Evolutionary conservation across 2,113 vertebrate species (phyloP).

Genomic region (Saimiri boliviensis): DNA sequence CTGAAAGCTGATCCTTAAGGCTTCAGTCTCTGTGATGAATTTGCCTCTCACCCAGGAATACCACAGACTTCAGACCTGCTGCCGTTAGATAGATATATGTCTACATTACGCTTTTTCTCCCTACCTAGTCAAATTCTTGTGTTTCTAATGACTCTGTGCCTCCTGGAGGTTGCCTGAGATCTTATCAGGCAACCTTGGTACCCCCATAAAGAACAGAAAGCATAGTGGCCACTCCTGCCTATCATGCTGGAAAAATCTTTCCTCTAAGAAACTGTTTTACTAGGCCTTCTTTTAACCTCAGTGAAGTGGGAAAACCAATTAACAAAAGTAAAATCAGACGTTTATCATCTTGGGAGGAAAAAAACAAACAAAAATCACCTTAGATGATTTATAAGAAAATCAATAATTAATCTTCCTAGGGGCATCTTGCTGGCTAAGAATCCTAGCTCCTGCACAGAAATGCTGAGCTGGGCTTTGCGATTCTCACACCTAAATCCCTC

Average conservation of each 20-base stretch:
- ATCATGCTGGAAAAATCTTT: constrained; percentile 4
- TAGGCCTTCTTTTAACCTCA: constrained; percentile 26
- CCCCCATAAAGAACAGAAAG: constrained; percentile 4
- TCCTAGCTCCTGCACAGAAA: neutral
- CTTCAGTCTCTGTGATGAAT: neutral
- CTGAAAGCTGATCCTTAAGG: neutral
- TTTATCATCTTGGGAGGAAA: constrained; percentile 58
- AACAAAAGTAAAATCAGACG: constrained; percentile 50
- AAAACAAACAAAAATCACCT: constrained; percentile 58
- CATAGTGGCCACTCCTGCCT: neutral
- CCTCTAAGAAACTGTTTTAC: neutral
- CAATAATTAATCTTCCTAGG: constrained; percentile 68
- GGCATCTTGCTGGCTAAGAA: constrained; percentile 37
- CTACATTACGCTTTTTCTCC: constrained; percentile 4
- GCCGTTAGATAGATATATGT: neutral
- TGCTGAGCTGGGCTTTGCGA: constrained; percentile 44
- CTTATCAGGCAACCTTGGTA: neutral
- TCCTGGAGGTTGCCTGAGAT: neutral
- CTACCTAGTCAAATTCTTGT: neutral
- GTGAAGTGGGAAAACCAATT: neutral
- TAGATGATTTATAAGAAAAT: constrained; percentile 72
- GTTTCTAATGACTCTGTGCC: constrained; percentile 31
- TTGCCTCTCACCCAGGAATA: neutral
- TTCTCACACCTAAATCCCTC: neutral
- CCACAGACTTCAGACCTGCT: neutral